Evolutionary conservation across 2,797 vertebrate genomes (phyloP), one percentile per base, ranked within the genome.

Genomic region (Cossypha heuglini): DNA sequence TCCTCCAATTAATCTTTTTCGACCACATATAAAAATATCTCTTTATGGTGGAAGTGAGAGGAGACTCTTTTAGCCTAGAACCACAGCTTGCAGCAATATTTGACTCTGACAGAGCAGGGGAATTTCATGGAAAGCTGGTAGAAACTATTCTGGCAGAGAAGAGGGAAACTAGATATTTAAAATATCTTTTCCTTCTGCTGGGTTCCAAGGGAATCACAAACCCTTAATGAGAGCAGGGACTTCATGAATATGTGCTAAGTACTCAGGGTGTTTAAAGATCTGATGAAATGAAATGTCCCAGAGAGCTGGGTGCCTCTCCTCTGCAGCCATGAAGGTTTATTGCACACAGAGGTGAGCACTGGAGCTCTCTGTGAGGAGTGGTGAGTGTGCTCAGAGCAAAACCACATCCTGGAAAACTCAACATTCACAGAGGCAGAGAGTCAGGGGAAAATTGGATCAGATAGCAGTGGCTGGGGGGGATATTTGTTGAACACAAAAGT

Each of bases 361-460:
- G 73, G 4, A 38, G 76, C 51, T 54, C 52, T 29, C 57, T 0
- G 2, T 8, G 66, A 61, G n/a, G 49, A 16, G 31, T 10, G 22
- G 18, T 35, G 1, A 7, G 10, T 0, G 5, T 33, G 35, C 46
- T 49, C 76, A 92, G 52, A 73, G 84, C 38, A 71, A 76, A 90
- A 3, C 21, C 87, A 55, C 66, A 66, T 45, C 67, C 52, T 79
- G 82, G 45, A 57, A 80, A 83, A 86, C 55, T 68, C 88, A 49
- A 1, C 84, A 48, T 24, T 17, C 48, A 25, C 61, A 38, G 67
- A 37, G 57, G 52, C 68, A 79, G 58, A 79, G 58, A 46, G 16
- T 3, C 24, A 45, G 16, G 28, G 69, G 76, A 54, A 84, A 82
- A 79, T 1, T 5, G 59, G 58, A 46, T 55, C 57, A 79, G 51